Percentiles rank a stretch among this genome's conserved stretches.
phyloP scores from a whole-genome alignment of 1,140 invertebrate species.

The Heliconius hewitsoni region DNA sequence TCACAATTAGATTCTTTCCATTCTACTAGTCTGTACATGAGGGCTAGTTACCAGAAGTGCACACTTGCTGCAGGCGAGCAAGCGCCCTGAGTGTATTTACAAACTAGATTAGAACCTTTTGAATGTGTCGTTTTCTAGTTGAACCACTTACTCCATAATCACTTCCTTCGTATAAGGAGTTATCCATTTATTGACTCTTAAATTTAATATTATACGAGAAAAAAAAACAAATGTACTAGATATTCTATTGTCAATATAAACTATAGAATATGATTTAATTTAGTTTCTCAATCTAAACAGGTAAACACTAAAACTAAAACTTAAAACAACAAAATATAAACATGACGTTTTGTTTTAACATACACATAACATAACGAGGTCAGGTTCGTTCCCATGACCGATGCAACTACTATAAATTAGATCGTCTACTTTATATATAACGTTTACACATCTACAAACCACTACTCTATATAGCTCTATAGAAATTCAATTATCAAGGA shows the following conservation, averaged over 20 bases:
- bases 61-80: conserved; percentile 29
- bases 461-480: conserved; percentile 14
- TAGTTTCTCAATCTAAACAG: neutral
- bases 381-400: conserved; percentile 10
- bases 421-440: conserved; percentile 7
- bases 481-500: conserved; percentile 37
- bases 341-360: conserved; percentile 1
- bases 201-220: neutral
- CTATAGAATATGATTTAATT: neutral
- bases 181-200: neutral
- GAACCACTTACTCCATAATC: neutral
- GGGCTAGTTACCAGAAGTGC: conserved; percentile 16
- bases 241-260: neutral
- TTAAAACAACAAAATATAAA: conserved; percentile 3
- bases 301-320: neutral
- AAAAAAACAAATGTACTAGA: neutral
- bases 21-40: neutral
- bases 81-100: conserved; percentile 39
- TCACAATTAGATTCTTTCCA: conserved; percentile 2
- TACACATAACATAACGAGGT: conserved; percentile 18
- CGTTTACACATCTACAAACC: conserved; percentile 19
- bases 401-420: conserved; percentile 19
- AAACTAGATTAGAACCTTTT: conserved; percentile 36
- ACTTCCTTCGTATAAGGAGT: neutral
- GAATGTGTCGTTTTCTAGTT: conserved; percentile 15